Evolutionary conservation across 2,797 vertebrate species (phyloP), one percentile per base, ranked within the genome.

Genomic region (Macropodus opercularis): DNA sequence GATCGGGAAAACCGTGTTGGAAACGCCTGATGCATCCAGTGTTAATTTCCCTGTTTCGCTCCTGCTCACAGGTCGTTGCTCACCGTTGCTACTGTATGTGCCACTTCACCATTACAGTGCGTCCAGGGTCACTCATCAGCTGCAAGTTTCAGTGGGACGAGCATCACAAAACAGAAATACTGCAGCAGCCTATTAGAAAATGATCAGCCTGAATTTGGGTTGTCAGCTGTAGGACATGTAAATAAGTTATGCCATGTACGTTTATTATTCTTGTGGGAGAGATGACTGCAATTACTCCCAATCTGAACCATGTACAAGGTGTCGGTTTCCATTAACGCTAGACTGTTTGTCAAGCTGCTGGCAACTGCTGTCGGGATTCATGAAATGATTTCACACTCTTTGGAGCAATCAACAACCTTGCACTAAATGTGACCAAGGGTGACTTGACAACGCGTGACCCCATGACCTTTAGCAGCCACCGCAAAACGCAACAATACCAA

Each of bases 381-480:
- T 27, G 0, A 13, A 43, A 58, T n/a, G 15, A 29, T 32, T 3
- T 27, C 18, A 18, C 18, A 24, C 23, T 0, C 31, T 35, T n/a
- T 13, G 4, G 19, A 40, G 43, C 7, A 29, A 18, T 3, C 15
- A n/a, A 39, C 2, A 34, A 31, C 19, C 7, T 21, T n/a, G 22
- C 18, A 40, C 21, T 41, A 31, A 36, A 40, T 3, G 13, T 5
- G 8, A 36, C 1, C 14, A 21, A 13, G 4, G 18, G 41, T 44
- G 10, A 50, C n/a, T 18, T 29, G 41, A 56, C 36, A 43, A 34
- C 19, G 22, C 1, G 1, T 52, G 66, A 75, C 61, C 36, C 39
- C 19, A 3, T 71, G 63, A 76, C 72, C 69, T 74, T 63, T 48
- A 60, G 46, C 56, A 47, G 34, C 3, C 14, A 57, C 55, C 42